Evolutionary conservation across 2,888 invertebrate species (phyloP), one percentile per base, ranked within the genome.

Genomic region (Hydrotaea diabolus): DNA sequence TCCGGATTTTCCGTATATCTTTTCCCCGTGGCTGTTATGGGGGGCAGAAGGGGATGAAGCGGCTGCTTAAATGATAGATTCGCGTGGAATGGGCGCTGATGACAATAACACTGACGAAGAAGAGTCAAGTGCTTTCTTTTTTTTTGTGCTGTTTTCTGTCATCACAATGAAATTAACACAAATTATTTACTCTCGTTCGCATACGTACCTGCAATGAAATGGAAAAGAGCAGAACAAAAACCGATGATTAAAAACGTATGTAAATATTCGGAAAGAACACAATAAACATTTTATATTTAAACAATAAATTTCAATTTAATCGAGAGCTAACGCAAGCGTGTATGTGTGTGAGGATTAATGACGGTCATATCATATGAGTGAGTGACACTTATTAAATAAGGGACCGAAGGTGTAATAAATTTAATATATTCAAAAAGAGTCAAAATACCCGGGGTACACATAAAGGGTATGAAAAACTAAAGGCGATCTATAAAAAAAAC

Each of bases 131-230:
- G 17, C 21, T 39, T n/a, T n/a, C n/a, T n/a, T n/a, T n/a, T n/a
- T n/a, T n/a, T n/a, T n/a, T n/a, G n/a, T n/a, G n/a, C n/a, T n/a
- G n/a, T n/a, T n/a, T n/a, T 39, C 19, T 43, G 43, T 74, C 69
- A 69, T 23, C 39, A 19, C 21, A 21, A 66, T 66, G 21, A 66
- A 66, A 69, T 69, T 46, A 46, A 69, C 69, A 21, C 8, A 46
- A 69, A 23, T 69, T 23, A 39, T 21, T 43, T 69, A 43, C 23
- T 43, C 43, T 19, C 9, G 9, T 31, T n/a, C 15, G n/a, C 17
- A 71, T 83, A 83, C 83, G 72, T 83, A 83, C 83, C 83, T 83
- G 80, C 73, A 83, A 83, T 64, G 77, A 46, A 55, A 83, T 1
- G 26, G 46, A 82, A 15, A 23, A 69, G 17, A 62, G 15, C 31